Evolutionary conservation across 2,113 vertebrate species (phyloP), one percentile per base, ranked within the genome.

Genomic region (Ptyas mucosa): DNA sequence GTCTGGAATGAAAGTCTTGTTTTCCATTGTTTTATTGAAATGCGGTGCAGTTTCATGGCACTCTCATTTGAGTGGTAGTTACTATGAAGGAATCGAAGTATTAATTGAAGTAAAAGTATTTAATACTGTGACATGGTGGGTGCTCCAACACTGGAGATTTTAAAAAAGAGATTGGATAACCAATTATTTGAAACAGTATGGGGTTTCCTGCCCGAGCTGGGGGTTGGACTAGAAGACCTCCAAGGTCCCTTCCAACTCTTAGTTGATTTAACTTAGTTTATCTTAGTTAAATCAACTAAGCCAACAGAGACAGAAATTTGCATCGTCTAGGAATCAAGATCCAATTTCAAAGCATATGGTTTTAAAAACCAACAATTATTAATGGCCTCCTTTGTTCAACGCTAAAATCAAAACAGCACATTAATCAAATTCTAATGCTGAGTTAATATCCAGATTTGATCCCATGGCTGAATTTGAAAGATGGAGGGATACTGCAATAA

Each of bases 361-460:
- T 26, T 26, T 26, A 46, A 55, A 91, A 24, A 23, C 18, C 23
- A 43, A 8, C 12, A 9, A 49, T 91, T 61, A 49, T 51, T 51
- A n/a, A 87, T 24, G 46, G 46, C 29, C 46, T 15, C 5, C 29
- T 51, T 64, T 86, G 26, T 86, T 69, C 11, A 91, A 64, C 6
- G 12, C 24, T 39, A 29, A 52, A 34, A 43, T 52, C 29, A 39
- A 64, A 61, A 64, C 10, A 85, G 29, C 89, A 81, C 49, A 39
- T 11, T 39, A 55, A 85, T 54, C 69, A 85, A 29, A 85, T 26
- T 26, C 43, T 54, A 85, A 87, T 39, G n/a, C 69, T 75, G 34
- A 92, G 52, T n/a, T 46, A 55, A 87, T 91, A 87, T 23, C 85
- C 43, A 87, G 24, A 91, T 91, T 91, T 90, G 51, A 61, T 91